Base-by-base conservation (phyloP, 2,888 invertebrate genomes). In the Scaptomyza cyrtandrae region DNA sequence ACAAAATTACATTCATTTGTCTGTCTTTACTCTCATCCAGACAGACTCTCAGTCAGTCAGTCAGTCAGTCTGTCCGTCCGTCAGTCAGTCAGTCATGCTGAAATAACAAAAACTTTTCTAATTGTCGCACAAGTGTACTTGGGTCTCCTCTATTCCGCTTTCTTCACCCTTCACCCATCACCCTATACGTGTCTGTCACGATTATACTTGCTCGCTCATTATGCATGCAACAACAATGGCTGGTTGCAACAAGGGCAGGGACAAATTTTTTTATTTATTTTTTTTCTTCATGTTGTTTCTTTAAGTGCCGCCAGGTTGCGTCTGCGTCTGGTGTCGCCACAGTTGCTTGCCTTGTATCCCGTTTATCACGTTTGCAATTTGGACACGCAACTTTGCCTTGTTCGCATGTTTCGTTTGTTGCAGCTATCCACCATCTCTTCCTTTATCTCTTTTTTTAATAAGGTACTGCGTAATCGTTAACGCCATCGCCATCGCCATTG, bases 101-200 rank as follows among this genome's bases (percentile, higher is more conserved):
- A 43, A 43, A 50, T 52, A 49, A 46, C 48, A 52, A 64, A 61
- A 79, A 75, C 66, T 79, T 81, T 77, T 81, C 81, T 82, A 82
- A 82, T 85, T 82, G 81, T 85, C 68, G 71, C 70, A 71, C 71
- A 81, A 82, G 85, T 85, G 79, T 79, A 77, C 65, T 78, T 55
- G 73, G 33, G 55, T 10, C 27, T 41, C 13, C 19, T 39, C 50
- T 9, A 39, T 52, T 13, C 13, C 24, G 13, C 19, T 31, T 29
- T 24, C 44, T 19, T 49, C 16, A 41, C 29, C 43, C 0, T 27
- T 45, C 11, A 37, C 24, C 39, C 0, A 19, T n/a, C 7, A 11
- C n/a, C n/a, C n/a, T n/a, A n/a, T n/a, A 11, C 24, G 19, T n/a
- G 27, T n/a, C 19, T 37, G 24, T 39, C 60, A 39, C 49, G 43